These are phyloP conservation scores for Oncorhynchus keta DNA, from an alignment of 2,113 vertebrate genomes.

Conservation along the genomic window DNA sequence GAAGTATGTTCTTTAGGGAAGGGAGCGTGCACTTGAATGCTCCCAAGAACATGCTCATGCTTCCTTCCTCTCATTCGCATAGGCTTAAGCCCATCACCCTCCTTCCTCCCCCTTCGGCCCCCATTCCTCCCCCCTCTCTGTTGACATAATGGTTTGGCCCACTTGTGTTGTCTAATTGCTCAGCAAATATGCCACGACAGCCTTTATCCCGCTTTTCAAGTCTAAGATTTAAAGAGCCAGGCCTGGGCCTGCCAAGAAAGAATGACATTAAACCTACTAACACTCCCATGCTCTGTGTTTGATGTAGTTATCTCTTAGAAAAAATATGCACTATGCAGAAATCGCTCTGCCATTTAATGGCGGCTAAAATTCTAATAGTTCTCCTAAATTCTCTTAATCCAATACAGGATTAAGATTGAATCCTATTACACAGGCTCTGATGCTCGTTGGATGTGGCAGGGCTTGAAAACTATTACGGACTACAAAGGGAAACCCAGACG, in stretches of 20 bases:
- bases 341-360: too few species aligned
- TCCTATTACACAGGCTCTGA: too few species aligned
- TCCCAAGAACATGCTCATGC: slow-evolving; percentile 42
- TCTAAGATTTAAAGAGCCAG: too few species aligned
- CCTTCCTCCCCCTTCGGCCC: too few species aligned
- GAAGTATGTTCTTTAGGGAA: neutral
- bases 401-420: too few species aligned
- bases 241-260: neutral
- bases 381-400: too few species aligned
- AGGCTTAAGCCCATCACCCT: slow-evolving; percentile 62
- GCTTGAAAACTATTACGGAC: too few species aligned
- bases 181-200: slow-evolving; percentile 73
- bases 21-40: slow-evolving; percentile 40
- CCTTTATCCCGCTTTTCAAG: slow-evolving; percentile 49
- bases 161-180: slow-evolving; percentile 75
- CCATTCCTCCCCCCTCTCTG: neutral
- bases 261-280: neutral
- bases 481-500: too few species aligned
- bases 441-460: too few species aligned
- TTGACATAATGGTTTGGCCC: slow-evolving; percentile 69
- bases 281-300: slow-evolving; percentile 13
- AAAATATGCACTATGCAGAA: too few species aligned
- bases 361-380: too few species aligned
- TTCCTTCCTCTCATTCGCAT: slow-evolving; percentile 66
- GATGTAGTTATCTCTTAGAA: slow-evolving; percentile 6